These are phyloP conservation scores for Acanthopleura granulata DNA, from an alignment of 2,888 invertebrate genomes.

Conservation along the genomic window DNA sequence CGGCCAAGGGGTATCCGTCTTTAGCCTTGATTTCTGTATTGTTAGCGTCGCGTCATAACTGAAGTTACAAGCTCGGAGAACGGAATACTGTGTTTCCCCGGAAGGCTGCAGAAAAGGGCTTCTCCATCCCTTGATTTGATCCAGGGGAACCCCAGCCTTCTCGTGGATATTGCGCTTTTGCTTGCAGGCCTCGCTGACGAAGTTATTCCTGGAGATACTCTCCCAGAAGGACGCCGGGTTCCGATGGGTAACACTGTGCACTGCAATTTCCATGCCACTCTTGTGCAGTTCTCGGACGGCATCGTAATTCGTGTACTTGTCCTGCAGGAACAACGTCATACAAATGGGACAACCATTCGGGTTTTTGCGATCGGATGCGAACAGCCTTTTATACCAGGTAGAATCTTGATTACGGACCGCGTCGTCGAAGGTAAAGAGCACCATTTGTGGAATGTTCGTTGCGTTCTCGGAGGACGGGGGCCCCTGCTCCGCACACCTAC, in stretches of 20 bases:
- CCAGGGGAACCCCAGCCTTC: slow-evolving; percentile 11
- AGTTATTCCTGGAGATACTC: slow-evolving; percentile 78
- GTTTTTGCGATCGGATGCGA: slow-evolving; percentile 69
- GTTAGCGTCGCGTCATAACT: slow-evolving; percentile 23
- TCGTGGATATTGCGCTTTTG: slow-evolving; percentile 46
- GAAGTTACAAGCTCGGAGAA: slow-evolving; percentile 19
- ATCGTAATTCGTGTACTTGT: slow-evolving; percentile 99
- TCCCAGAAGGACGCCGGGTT: neutral
- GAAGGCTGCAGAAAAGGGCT: slow-evolving; percentile 22
- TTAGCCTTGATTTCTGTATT: neutral
- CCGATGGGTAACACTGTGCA: slow-evolving; percentile 83
- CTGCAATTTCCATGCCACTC: slow-evolving; percentile 96
- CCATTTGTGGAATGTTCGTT: slow-evolving; percentile 46
- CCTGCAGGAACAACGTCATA: slow-evolving; percentile 98
- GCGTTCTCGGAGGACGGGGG: slow-evolving; percentile 34
- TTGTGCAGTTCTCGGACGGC: slow-evolving; percentile 96
- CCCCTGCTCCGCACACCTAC: slow-evolving; percentile 12
- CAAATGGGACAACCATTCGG: slow-evolving; percentile 79
- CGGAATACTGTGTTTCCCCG: slow-evolving; percentile 19
- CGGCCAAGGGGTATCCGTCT: slow-evolving; percentile 77
- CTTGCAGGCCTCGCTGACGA: slow-evolving; percentile 90
- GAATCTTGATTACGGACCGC: slow-evolving; percentile 45
- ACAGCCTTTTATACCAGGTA: slow-evolving; percentile 39
- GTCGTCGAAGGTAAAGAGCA: slow-evolving; percentile 56
- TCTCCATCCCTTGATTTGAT: slow-evolving; percentile 19